Base-by-base conservation (phyloP, 1,140 invertebrate genomes). In the Steinernema feltiae region DNA sequence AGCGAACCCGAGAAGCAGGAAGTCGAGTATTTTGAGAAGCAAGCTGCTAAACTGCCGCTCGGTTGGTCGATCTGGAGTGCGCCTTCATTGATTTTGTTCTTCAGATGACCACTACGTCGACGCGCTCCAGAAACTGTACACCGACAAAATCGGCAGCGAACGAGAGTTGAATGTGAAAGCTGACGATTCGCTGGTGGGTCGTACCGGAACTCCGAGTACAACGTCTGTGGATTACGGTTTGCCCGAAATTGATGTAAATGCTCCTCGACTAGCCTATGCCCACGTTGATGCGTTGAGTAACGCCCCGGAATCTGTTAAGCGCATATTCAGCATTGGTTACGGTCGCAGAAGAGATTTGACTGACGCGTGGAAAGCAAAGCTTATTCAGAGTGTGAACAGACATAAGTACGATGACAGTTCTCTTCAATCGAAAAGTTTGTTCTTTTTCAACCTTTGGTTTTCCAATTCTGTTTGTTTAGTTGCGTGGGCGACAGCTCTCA, bases 31-130 rank as follows among this genome's bases (percentile, higher is more conserved):
- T 85, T 85, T 71, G 85, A 85, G 72, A 85, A 84, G 32, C 73
- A 80, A 32, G 84, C 84, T 21, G 81, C 73, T 18, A 77, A 76
- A 32, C 53, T 85, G n/a, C 81, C 79, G 2, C 31, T 85, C 1
- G 83, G 84, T 86, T 31, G 69, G 72, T 31, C 74, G 78, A 77
- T 77, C 30, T 32, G 21, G 27, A 31, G 21, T 18, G 27, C 32
- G n/a, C 17, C 30, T 31, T 0, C n/a, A 71, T 30, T 1, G 3
- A 1, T 71, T 72, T 1, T 73, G 30, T 31, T 76, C 69, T 82
- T 74, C 48, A 85, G 84, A 85, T 72, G 76, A 84, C 31, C 72
- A 84, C 73, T 86, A 85, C 69, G 77, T 85, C 70, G 85, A 85
- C 46, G 76, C 77, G 15, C 73, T 85, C 21, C 77, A 80, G 31